A percentile compares a stretch with the other conserved stretches of the same genome.
Conservation (phyloP, 2,797 vertebrate genomes). For the Centroberyx gerrardi region DNA sequence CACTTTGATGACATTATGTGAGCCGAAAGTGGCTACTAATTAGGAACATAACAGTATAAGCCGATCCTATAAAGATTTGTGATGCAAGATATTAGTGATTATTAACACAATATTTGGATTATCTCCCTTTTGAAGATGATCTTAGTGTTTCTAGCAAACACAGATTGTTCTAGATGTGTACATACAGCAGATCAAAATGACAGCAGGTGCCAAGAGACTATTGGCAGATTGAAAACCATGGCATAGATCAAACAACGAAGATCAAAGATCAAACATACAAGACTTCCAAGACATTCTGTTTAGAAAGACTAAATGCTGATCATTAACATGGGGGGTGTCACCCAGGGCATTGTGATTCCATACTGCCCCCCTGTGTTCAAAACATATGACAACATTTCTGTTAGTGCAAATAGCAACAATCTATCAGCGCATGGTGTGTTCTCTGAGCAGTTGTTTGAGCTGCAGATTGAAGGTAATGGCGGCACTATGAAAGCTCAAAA, state of each 20-base stretch:
- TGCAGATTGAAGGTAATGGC: background rate
- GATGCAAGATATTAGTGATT: slow-evolving; percentile 22
- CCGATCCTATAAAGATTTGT: slow-evolving; percentile 3
- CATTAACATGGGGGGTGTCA: slow-evolving; percentile 42
- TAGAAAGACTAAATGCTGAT: slow-evolving; percentile 35
- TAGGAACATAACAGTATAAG: slow-evolving; percentile 44
- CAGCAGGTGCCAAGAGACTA: slow-evolving; percentile 34
- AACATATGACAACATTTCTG: background rate
- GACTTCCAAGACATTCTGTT: slow-evolving; percentile 37
- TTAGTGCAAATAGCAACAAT: background rate
- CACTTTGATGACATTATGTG: slow-evolving; percentile 56
- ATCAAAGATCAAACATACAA: slow-evolving; percentile 55
- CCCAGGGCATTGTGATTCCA: slow-evolving; percentile 71
- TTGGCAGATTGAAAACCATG: slow-evolving; percentile 37
- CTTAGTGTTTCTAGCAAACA: slow-evolving; percentile 8
- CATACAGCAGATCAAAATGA: slow-evolving; percentile 22
- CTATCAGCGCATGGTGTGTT: background rate
- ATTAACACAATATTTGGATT: background rate
- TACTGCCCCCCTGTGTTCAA: slow-evolving; percentile 86
- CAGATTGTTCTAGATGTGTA: background rate
- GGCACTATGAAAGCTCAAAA: no score
- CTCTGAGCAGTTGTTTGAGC: background rate
- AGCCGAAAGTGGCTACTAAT: slow-evolving; percentile 60
- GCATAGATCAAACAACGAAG: slow-evolving; percentile 53
- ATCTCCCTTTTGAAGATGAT: background rate